Percentiles rank a stretch among this genome's conserved stretches.
These are phyloP conservation scores for Vannuccia rotundouncinata DNA, from an alignment of 2,888 invertebrate genomes.

Conservation along the genomic window DNA sequence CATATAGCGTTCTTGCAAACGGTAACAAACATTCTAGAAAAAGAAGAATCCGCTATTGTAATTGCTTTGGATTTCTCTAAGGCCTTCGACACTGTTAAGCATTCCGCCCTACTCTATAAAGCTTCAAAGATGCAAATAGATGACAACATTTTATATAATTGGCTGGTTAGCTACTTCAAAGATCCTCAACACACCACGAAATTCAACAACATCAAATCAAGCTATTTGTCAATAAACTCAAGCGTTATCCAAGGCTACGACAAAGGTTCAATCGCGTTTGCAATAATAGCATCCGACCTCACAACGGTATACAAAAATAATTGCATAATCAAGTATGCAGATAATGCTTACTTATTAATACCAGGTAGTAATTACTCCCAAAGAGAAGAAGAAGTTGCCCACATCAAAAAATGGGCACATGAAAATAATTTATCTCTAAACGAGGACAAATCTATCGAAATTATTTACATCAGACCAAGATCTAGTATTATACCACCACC, in stretches of 20 bases:
- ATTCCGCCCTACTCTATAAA: not conserved
- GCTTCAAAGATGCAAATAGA: not conserved
- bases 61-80: not conserved
- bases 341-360: no score
- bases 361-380: no score
- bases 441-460: not conserved
- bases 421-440: not conserved
- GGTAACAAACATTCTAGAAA: not conserved
- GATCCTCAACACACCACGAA: not conserved
- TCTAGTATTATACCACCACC: not conserved
- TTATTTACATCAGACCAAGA: not conserved
- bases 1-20: not conserved
- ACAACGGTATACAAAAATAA: not conserved
- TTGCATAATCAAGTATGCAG: not conserved
- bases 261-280: not conserved
- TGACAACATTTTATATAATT: not conserved
- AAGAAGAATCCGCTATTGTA: not conserved
- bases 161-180: not conserved
- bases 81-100: not conserved
- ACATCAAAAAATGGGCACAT: not conserved
- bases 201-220: not conserved
- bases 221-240: not conserved
- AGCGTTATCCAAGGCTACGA: not conserved
- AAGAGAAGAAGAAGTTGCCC: no score
- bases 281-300: not conserved